Evolutionary conservation across 2,113 vertebrate genomes (phyloP).

Genomic region (Platichthys flesus): DNA sequence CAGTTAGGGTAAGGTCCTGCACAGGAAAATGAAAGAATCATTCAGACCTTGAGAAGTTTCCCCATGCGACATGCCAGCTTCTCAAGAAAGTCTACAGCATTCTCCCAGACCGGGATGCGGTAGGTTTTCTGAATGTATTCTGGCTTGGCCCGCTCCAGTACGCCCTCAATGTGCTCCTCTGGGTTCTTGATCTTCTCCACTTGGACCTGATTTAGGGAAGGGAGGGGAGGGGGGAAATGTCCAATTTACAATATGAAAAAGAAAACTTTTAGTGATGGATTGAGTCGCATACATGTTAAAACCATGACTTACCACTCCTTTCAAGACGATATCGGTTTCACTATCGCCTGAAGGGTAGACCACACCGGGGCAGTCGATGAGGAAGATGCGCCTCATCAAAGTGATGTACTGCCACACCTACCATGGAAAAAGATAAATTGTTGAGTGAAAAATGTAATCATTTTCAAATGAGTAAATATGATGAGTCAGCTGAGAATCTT

Average conservation of each 20-base stretch:
- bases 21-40: not conserved
- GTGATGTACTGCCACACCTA: slow-evolving; percentile 99
- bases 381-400: slow-evolving; percentile 96
- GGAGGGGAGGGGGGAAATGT: not conserved
- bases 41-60: slow-evolving; percentile 92
- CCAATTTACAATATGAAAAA: slow-evolving; percentile 9
- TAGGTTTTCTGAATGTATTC: slow-evolving; percentile 97
- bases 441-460: not conserved
- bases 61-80: slow-evolving; percentile 92
- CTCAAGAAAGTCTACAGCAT: slow-evolving; percentile 94
- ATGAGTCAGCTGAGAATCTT: too few species aligned
- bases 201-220: slow-evolving; percentile 86
- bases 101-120: slow-evolving; percentile 90
- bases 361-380: slow-evolving; percentile 97
- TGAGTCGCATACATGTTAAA: not conserved
- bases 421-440: not conserved
- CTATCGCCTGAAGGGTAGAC: slow-evolving; percentile 97
- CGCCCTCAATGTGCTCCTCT: slow-evolving; percentile 92
- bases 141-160: slow-evolving; percentile 93
- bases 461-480: too few species aligned
- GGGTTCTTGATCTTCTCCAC: slow-evolving; percentile 97
- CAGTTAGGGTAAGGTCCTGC: not conserved
- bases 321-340: slow-evolving; percentile 94
- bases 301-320: slow-evolving; percentile 91
- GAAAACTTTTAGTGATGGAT: slow-evolving; percentile 14